phyloP scores from a whole-genome alignment of 1,140 invertebrate genomes.

The Procambarus virginalis region DNA sequence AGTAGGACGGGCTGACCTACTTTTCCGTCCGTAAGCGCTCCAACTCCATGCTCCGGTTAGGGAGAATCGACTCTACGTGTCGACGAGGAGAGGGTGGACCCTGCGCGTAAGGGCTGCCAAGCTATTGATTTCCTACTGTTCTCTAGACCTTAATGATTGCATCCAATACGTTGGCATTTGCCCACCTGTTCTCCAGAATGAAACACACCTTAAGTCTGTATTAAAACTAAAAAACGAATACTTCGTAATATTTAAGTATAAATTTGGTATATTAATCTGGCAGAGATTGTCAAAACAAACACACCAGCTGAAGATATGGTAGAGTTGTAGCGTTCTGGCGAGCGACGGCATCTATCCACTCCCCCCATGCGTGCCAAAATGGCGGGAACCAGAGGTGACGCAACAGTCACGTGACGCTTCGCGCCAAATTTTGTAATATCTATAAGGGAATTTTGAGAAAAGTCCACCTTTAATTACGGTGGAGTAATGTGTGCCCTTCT shows the following conservation, averaged over 20 bases:
- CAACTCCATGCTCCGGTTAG: neutral
- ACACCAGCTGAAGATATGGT: neutral
- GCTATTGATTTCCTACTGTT: slow-evolving; percentile 49
- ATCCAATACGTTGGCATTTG: neutral
- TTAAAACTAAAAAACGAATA: too few relatives aligned
- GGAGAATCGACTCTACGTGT: slow-evolving; percentile 28
- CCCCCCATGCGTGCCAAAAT: slow-evolving; percentile 46
- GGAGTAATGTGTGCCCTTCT: neutral
- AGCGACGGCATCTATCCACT: neutral
- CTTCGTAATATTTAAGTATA: too few relatives aligned
- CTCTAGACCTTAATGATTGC: slow-evolving; percentile 37
- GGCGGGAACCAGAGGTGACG: slow-evolving; percentile 46
- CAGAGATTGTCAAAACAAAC: neutral
- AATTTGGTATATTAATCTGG: neutral
- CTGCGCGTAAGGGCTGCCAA: slow-evolving; percentile 47
- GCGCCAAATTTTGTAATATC: slow-evolving; percentile 45
- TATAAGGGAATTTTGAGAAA: neutral
- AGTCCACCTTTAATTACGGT: neutral
- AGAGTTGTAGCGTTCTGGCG: neutral
- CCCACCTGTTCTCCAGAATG: neutral
- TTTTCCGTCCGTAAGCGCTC: slow-evolving; percentile 15
- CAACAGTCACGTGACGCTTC: slow-evolving; percentile 47
- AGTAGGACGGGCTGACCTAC: slow-evolving; percentile 49
- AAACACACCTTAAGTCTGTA: neutral
- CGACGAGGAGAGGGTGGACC: slow-evolving; percentile 13